These are phyloP conservation scores for Drosophila insularis DNA, from an alignment of 1,140 invertebrate species.

Conservation along the genomic window DNA sequence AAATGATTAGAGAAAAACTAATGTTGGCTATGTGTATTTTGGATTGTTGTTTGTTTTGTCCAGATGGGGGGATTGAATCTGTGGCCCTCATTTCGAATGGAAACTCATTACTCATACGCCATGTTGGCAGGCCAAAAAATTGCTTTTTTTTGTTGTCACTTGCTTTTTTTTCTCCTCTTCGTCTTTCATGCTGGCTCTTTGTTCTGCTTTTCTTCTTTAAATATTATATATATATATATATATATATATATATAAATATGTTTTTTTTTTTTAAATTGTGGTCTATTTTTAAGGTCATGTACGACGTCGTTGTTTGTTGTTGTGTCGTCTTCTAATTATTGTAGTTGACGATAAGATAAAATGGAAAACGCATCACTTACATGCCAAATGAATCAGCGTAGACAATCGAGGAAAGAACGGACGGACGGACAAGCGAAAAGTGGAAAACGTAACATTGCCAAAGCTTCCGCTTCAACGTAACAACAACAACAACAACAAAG, in stretches of 20 bases:
- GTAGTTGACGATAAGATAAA: slow-evolving; percentile 64
- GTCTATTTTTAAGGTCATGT: slow-evolving; percentile 66
- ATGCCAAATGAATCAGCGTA: slow-evolving; percentile 33
- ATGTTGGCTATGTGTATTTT: too few species aligned
- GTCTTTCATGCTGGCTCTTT: slow-evolving; percentile 18
- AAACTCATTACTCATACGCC: slow-evolving; percentile 51
- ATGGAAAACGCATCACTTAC: slow-evolving; percentile 46
- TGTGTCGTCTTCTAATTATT: slow-evolving; percentile 57
- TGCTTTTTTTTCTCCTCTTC: neutral
- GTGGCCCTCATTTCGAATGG: slow-evolving; percentile 12
- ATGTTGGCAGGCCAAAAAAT: slow-evolving; percentile 13
- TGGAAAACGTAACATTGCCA: slow-evolving; percentile 32
- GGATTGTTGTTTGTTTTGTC: neutral
- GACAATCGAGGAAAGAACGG: neutral
- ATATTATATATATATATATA: too few species aligned
- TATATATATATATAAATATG: neutral
- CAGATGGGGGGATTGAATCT: neutral
- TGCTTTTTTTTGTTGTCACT: slow-evolving; percentile 17
- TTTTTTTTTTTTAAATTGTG: slow-evolving; percentile 25
- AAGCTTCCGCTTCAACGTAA: slow-evolving; percentile 59
- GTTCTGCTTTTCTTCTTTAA: neutral
- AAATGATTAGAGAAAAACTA: neutral
- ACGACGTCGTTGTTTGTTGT: neutral
- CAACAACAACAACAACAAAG: slow-evolving; percentile 40
- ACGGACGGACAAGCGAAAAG: neutral